Evolutionary conservation across 2,888 invertebrate genomes (phyloP).

Genomic region (Rhingia rostrata): DNA sequence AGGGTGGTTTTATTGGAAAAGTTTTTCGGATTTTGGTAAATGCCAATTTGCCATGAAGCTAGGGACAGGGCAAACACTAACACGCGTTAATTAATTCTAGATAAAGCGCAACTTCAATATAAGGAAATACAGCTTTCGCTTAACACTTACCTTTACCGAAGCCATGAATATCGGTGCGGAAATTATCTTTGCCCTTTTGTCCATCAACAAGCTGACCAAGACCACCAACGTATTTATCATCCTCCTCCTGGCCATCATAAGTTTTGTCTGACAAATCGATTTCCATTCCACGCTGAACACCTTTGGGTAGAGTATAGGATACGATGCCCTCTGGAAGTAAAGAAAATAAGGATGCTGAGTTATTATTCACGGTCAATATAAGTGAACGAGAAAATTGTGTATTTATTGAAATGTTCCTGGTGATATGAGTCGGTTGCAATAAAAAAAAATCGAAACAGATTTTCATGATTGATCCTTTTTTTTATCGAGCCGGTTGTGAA

Average conservation of each 20-base stretch:
- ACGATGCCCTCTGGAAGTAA: slow-evolving; percentile 87
- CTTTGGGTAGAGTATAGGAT: slow-evolving; percentile 91
- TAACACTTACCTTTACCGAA: slow-evolving; percentile 86
- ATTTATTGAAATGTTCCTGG: slow-evolving; percentile 40
- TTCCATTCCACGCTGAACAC: slow-evolving; percentile 87
- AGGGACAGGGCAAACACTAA: no score
- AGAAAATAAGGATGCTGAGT: slow-evolving; percentile 28
- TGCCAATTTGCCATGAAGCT: no score
- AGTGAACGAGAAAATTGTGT: neutral
- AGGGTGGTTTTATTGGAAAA: slow-evolving; percentile 4
- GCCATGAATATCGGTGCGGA: slow-evolving; percentile 86
- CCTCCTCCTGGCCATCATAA: slow-evolving; percentile 89
- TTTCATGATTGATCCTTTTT: slow-evolving; percentile 32
- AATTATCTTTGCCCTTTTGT: slow-evolving; percentile 89
- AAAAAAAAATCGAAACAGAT: slow-evolving; percentile 39
- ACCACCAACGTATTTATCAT: slow-evolving; percentile 86
- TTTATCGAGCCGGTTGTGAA: slow-evolving; percentile 4
- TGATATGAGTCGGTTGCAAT: slow-evolving; percentile 47
- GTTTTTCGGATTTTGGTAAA: neutral
- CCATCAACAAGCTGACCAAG: slow-evolving; percentile 92
- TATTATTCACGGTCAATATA: slow-evolving; percentile 19
- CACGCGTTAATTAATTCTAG: neutral
- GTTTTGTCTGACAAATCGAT: slow-evolving; percentile 90
- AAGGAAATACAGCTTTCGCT: no score
- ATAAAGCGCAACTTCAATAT: neutral